Evolutionary conservation across 2,888 invertebrate species (phyloP), one percentile per base, ranked within the genome.

Genomic region (Poecilus cupreus): DNA sequence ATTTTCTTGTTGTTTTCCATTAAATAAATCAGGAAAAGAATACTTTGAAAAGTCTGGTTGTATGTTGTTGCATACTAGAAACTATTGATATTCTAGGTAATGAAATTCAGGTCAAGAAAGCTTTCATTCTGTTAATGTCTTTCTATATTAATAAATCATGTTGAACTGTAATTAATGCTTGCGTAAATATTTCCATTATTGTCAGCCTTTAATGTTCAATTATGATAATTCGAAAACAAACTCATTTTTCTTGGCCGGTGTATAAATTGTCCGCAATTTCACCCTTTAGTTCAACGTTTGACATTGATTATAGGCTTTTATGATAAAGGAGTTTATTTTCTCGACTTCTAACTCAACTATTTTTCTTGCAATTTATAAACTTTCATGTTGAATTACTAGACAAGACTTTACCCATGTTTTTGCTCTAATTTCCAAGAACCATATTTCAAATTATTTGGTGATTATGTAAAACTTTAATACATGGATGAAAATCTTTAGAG

Each of bases 401-500:
- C 3, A n/a, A 43, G 13, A 32, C 6, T 32, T 32, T 32, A 32
- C 2, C 32, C 10, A 26, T 60, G 60, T 60, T 60, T 60, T 60
- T 60, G 13, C 5, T 60, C 60, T 13, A 60, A 22, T 60, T 60
- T 13, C 13, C 22, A 26, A 13, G n/a, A 8, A 13, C 5, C 24
- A 60, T 60, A 60, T 60, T 60, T 60, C 70, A 43, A 70, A 70
- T 39, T 70, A 70, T 70, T 37, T 39, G 37, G 20, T 39, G 18
- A 70, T 70, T 72, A 72, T 26, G 26, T 46, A 72, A 72, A 46
- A 72, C 72, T 72, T 72, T 46, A 18, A 70, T 39, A 70, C 72
- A 46, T 46, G 72, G 24, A 39, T 72, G 24, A 46, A 72, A 72
- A 46, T 72, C 72, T 72, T 60, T 26, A 22, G 18, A 72, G 22